These are phyloP conservation scores for Oreortyx pictus DNA, from an alignment of 2,797 vertebrate genomes.

Conservation along the genomic window DNA sequence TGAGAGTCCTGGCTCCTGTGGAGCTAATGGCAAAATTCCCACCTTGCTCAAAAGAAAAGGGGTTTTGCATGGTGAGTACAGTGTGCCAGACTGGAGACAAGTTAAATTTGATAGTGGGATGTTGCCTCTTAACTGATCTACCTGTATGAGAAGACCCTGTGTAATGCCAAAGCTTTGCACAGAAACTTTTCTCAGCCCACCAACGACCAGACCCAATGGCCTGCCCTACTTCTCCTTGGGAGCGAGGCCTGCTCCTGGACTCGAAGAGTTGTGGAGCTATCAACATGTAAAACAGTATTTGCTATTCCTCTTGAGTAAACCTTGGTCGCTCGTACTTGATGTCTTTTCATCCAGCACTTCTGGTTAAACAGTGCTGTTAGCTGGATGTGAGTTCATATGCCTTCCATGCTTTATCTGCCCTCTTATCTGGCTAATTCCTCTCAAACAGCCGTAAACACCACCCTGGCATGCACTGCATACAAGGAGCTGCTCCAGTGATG, in stretches of 20 bases:
- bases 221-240: neutral
- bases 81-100: neutral
- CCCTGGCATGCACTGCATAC: fast-evolving
- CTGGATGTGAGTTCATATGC: neutral
- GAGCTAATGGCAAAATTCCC: neutral
- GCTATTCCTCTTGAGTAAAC: neutral
- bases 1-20: neutral
- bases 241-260: neutral
- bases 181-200: neutral
- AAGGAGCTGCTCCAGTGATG: neutral
- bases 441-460: neutral
- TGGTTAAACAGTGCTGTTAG: neutral
- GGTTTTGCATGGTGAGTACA: neutral
- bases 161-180: neutral
- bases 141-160: neutral
- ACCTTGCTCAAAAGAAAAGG: neutral
- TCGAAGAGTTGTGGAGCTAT: neutral
- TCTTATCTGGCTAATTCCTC: neutral
- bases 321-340: neutral
- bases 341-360: neutral
- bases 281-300: neutral
- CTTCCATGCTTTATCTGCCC: neutral
- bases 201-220: neutral
- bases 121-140: neutral
- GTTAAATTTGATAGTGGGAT: neutral